Conservation (phyloP, 2,888 invertebrate species). For the Heliconius ethilla region DNA sequence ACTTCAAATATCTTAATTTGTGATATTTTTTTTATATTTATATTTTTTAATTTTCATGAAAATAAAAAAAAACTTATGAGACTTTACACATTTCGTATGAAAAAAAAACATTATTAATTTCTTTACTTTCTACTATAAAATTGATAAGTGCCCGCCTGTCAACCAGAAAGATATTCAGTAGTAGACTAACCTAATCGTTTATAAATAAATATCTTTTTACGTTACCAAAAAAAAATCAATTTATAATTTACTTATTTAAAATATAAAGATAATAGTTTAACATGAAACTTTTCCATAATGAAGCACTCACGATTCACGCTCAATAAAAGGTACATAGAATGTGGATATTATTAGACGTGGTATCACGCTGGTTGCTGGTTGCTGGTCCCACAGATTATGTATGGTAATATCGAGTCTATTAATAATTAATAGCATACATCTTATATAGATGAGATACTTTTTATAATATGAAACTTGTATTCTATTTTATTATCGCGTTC, state of each 20-base stretch:
- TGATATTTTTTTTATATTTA: no score
- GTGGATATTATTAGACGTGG: slow-evolving; percentile 41
- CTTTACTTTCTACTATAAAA: not conserved
- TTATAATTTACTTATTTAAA: slow-evolving; percentile 19
- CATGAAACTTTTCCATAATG: slow-evolving; percentile 42
- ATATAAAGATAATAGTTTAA: slow-evolving; percentile 34
- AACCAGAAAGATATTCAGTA: not conserved
- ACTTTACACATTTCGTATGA: not conserved
- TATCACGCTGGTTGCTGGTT: slow-evolving; percentile 35
- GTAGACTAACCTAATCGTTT: not conserved
- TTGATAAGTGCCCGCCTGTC: not conserved
- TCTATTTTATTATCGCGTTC: not conserved
- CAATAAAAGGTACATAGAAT: slow-evolving; percentile 45
- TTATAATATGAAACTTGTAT: slow-evolving; percentile 29
- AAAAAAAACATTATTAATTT: not conserved
- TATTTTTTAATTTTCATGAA: no score
- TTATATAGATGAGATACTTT: slow-evolving; percentile 31
- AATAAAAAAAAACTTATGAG: no score
- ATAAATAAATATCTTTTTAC: not conserved
- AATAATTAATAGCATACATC: slow-evolving; percentile 41
- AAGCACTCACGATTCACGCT: slow-evolving; percentile 36
- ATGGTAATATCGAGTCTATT: slow-evolving; percentile 47
- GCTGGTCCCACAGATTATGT: slow-evolving; percentile 43
- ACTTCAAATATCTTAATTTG: not conserved
- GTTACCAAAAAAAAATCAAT: not conserved